phyloP scores from a whole-genome alignment of 2,113 vertebrate genomes.

The Chlorocebus sabaeus region DNA sequence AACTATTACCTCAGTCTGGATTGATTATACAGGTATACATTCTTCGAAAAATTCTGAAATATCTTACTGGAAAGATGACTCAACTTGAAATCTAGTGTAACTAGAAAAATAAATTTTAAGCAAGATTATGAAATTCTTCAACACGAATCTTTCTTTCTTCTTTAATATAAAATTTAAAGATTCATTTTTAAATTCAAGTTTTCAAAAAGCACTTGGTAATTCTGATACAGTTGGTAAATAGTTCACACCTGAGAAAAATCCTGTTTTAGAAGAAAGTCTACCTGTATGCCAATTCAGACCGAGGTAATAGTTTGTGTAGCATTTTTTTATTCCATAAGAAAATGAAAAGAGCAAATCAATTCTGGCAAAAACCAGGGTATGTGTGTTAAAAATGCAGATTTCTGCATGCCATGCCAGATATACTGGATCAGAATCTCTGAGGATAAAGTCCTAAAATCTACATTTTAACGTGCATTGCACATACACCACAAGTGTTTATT shows the following conservation, averaged over 20 bases:
- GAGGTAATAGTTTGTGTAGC: not conserved
- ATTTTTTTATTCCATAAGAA: not conserved
- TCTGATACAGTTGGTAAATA: not conserved
- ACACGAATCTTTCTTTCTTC: not conserved
- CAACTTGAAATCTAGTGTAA: not conserved
- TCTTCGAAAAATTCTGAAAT: not conserved
- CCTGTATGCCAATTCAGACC: not conserved
- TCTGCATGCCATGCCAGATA: not conserved
- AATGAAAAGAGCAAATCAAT: not conserved
- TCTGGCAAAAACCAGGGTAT: not conserved
- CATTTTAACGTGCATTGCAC: not conserved
- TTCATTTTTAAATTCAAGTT: not conserved
- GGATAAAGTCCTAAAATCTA: not conserved
- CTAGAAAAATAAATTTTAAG: conserved; percentile 6
- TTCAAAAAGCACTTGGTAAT: not conserved
- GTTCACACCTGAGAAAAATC: not conserved
- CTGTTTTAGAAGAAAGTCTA: not conserved
- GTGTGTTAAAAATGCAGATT: not conserved
- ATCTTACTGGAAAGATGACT: conserved; percentile 14
- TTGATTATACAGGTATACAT: not conserved
- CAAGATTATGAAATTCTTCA: not conserved
- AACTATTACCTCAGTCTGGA: not conserved
- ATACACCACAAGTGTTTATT: not conserved
- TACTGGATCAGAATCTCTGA: too few species aligned
- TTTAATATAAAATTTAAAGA: not conserved